A percentile compares a stretch with the other conserved stretches of the same genome.
phyloP scores from a whole-genome alignment of 2,113 vertebrate species.

The Prolemur simus region DNA sequence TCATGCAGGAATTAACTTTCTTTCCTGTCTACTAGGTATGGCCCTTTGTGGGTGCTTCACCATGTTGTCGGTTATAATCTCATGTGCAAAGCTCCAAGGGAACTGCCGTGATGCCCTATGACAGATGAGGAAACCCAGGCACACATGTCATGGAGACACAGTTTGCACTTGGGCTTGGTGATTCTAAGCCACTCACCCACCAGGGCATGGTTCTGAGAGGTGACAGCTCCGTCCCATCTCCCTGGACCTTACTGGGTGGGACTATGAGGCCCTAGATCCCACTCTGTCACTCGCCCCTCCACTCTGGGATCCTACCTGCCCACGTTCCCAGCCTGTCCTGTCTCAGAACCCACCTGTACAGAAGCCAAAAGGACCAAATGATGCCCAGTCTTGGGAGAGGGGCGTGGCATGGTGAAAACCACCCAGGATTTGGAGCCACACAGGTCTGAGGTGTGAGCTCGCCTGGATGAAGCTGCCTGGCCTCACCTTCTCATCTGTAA shows the following conservation, averaged over 20 bases:
- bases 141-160: rapidly evolving
- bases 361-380: too few species aligned
- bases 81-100: rapidly evolving
- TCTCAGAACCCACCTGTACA: not conserved
- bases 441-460: not conserved
- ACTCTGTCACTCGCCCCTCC: rapidly evolving
- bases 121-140: not conserved
- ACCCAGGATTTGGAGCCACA: too few species aligned
- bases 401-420: rapidly evolving
- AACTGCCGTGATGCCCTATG: rapidly evolving
- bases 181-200: not conserved
- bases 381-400: not conserved
- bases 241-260: rapidly evolving
- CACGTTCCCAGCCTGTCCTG: not conserved
- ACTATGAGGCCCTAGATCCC: rapidly evolving
- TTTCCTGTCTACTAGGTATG: rapidly evolving
- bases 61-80: rapidly evolving
- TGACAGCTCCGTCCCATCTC: not conserved
- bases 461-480: not conserved
- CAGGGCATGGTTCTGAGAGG: too few species aligned
- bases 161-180: not conserved
- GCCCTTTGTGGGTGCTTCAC: rapidly evolving
- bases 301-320: rapidly evolving
- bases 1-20: rapidly evolving
- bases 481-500: not conserved